Base-by-base conservation (phyloP, 2,113 vertebrate species). In the Porphyrio hochstetteri region DNA sequence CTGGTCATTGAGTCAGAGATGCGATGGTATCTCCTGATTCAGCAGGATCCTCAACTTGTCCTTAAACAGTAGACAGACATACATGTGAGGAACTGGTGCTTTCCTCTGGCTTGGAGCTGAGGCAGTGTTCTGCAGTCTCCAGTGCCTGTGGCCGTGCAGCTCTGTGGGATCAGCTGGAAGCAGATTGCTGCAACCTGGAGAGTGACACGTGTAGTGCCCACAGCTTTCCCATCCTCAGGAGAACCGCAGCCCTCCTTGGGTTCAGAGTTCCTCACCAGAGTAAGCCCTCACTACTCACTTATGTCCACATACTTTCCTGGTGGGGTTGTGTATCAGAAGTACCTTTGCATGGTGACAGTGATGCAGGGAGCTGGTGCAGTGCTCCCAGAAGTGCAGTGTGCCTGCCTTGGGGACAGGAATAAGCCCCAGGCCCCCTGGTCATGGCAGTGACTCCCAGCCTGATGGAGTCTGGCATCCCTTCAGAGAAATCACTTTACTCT, bases 91-190 rank as follows among this genome's bases (percentile, higher is more conserved):
- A 9, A n/a, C 2, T 31, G 20, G 18, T 13, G 7, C 13, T 71
- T 76, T 76, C 25, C 36, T 52, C 36, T n/a, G 3, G 25, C 24
- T 52, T 72, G 42, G 52, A 52, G 20, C 10, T 5, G 29, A 72
- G 44, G 40, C 3, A 35, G 40, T 5, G 7, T 21, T 63, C 10
- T 33, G 7, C 0, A 0, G 9, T 31, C 25, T 55, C 72, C 28
- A 9, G 8, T 35, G 31, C 53, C 44, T n/a, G 42, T 0, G 1
- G 38, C 44, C 25, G 13, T 57, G 40, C 38, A 70, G 38, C 29
- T 18, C 31, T 46, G n/a, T 0, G 1, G 44, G 55, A 46, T 29
- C 46, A 13, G 21, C 35, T 1, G 4, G 31, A 24, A n/a, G 6
- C 12, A 24, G 13, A 46, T 28, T 84, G 63, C 36, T 93, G n/a